Evolutionary conservation across 2,888 invertebrate genomes (phyloP), one percentile per base, ranked within the genome.

Genomic region (Carpatolechia fugitivella): DNA sequence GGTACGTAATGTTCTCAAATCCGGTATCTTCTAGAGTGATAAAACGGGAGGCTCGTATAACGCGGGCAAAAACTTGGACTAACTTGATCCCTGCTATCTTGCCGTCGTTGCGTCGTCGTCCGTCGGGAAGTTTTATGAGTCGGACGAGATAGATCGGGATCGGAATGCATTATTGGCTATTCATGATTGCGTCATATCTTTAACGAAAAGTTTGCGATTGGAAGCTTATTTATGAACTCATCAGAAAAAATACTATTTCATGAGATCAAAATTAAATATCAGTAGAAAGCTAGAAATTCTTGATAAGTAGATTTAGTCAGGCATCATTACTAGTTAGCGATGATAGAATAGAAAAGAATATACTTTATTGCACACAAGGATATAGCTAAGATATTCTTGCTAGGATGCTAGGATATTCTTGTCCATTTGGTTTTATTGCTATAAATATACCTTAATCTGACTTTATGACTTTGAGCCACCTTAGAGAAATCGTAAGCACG

Each of bases 151-250:
- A 79, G 78, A 83, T 82, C 77, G 79, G 74, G 74, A 74, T 71
- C 69, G 72, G 76, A 76, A 80, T 84, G 81, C 79, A 80, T 84
- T 84, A 84, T 82, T 84, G 78, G 76, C 80, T 77, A 76, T 82
- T 77, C 73, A 74, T 77, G 78, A 82, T 84, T 77, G 75, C 75
- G 76, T 77, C 78, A 72, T 70, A 70, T 66, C 66, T 64, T 47
- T 24, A 35, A 38, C 18, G 20, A 47, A 31, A 29, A 31, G 14
- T 44, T 44, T 40, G 36, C 40, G 52, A 31, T 46, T 52, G 49
- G 18, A 24, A 18, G 38, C 46, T 57, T 62, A 58, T 60, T 62
- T 54, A 58, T 59, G 31, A 16, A 40, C 16, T 16, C 16, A 40
- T 40, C 16, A 16, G 2, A 16, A 40, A 18, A 18, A 40, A 16